Percentiles rank a stretch among this genome's conserved stretches.
Evolutionary conservation across 2,888 invertebrate species (phyloP).

Genomic region (Tiphia femorata): DNA sequence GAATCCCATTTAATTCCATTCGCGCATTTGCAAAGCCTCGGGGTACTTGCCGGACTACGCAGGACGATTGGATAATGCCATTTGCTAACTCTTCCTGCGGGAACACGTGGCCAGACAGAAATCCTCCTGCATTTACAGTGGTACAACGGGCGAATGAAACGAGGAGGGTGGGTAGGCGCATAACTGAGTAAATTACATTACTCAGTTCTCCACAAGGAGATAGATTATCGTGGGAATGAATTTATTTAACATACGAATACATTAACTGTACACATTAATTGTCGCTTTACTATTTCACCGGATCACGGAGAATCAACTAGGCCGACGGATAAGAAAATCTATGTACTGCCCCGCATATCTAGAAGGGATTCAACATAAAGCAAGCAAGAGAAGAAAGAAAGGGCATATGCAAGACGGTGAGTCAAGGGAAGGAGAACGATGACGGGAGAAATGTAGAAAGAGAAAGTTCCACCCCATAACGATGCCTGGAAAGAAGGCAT

Average conservation of each 20-base stretch:
- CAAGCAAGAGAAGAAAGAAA: conserved; percentile 24
- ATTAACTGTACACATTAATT: too few relatives aligned
- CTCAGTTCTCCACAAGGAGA: too few relatives aligned
- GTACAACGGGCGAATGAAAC: too few relatives aligned
- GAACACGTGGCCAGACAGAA: conserved; percentile 25
- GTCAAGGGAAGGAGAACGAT: conserved; percentile 12
- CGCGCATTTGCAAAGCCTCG: conserved; percentile 29
- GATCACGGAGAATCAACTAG: conserved; percentile 32
- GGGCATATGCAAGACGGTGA: background rate
- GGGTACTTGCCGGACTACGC: conserved; percentile 38
- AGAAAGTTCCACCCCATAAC: conserved; percentile 31
- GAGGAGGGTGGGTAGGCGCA: too few relatives aligned
- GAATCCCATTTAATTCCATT: conserved; percentile 41
- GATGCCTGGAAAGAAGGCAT: conserved; percentile 44
- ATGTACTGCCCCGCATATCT: conserved; percentile 7
- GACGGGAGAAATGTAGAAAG: conserved; percentile 8
- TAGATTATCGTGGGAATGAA: too few relatives aligned
- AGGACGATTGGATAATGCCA: conserved; percentile 38
- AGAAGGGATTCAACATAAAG: background rate
- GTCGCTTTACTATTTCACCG: too few relatives aligned
- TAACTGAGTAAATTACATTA: too few relatives aligned
- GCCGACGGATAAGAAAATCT: conserved; percentile 29
- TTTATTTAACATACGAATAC: too few relatives aligned
- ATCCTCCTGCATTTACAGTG: conserved; percentile 41
- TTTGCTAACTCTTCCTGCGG: conserved; percentile 28